These are phyloP conservation scores for Columba livia DNA, from an alignment of 2,113 vertebrate species.

Conservation along the genomic window DNA sequence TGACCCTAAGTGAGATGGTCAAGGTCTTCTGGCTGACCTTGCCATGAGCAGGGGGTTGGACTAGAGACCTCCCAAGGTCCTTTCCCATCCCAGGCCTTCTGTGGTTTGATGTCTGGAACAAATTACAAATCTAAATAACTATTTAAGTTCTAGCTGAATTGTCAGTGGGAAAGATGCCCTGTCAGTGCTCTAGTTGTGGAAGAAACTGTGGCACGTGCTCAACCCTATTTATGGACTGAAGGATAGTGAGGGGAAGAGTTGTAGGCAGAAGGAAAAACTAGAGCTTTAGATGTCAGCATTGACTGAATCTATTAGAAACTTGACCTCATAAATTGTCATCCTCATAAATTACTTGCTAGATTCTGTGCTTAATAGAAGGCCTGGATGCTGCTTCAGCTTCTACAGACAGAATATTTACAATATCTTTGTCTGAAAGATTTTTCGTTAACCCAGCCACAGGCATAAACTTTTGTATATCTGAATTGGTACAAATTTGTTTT, in stretches of 20 bases:
- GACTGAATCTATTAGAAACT: not conserved
- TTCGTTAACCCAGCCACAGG: not conserved
- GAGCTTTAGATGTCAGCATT: not conserved
- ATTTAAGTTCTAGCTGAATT: not conserved
- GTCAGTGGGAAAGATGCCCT: not conserved
- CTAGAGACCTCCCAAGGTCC: not conserved
- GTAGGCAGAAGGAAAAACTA: not conserved
- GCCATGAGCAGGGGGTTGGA: not conserved
- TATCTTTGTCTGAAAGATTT: not conserved
- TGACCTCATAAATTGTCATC: not conserved
- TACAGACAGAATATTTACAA: not conserved
- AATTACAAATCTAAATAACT: constrained; percentile 1
- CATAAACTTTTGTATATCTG: not conserved
- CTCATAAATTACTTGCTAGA: not conserved
- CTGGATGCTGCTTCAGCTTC: not conserved
- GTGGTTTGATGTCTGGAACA: not conserved
- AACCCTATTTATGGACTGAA: not conserved
- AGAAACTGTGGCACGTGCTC: not conserved
- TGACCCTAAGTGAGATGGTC: not conserved
- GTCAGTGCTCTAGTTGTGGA: not conserved
- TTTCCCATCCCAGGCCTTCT: not conserved
- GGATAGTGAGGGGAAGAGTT: not conserved
- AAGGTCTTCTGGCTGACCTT: not conserved
- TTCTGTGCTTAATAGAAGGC: not conserved
- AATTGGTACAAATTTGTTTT: not conserved